Evolutionary conservation across 2,888 invertebrate genomes (phyloP), one percentile per base, ranked within the genome.

Genomic region (Melolontha melolontha): DNA sequence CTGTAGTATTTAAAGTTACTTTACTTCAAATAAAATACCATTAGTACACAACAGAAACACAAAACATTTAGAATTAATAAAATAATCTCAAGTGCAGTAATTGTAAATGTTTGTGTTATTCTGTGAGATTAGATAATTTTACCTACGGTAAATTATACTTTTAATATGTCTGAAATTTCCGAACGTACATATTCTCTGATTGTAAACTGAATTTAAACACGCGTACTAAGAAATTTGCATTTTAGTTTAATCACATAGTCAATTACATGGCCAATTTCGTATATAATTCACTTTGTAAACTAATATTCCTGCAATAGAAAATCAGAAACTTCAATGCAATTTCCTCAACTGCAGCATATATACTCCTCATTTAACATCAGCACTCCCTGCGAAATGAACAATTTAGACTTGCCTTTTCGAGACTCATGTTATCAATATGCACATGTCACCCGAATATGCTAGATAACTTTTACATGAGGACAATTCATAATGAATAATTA

Each of bases 401-500:
- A 22, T 22, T 4, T 22, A 22, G 22, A 4, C 22, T 22, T 22
- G 22, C 2, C 22, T 22, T n/a, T 22, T 22, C 22, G 22, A 22
- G 4, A 22, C 4, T 22, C 22, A 12, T 22, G 40, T 52, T 51
- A 64, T 64, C 64, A 42, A 41, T 51, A 64, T 27, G 40, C 51
- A 51, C 41, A 12, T 7, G 34, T 34, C 14, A 29, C 16, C 59
- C 12, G 40, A 34, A 16, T 14, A 5, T 27, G 7, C 47, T 39
- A 50, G 59, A 57, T 66, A 57, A 66, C 40, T 66, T 59, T 49
- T 40, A 16, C 40, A 39, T 12, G 63, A 12, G 44, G 49, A 49
- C 41, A 52, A 42, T 52, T 62, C 47, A 54, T 64, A 55, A 63
- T 63, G 67, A 63, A 67, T 64, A 67, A 67, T 63, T 67, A 64